Evolutionary conservation across 2,888 invertebrate genomes (phyloP), one percentile per base, ranked within the genome.

Genomic region (Hypena proboscidalis): DNA sequence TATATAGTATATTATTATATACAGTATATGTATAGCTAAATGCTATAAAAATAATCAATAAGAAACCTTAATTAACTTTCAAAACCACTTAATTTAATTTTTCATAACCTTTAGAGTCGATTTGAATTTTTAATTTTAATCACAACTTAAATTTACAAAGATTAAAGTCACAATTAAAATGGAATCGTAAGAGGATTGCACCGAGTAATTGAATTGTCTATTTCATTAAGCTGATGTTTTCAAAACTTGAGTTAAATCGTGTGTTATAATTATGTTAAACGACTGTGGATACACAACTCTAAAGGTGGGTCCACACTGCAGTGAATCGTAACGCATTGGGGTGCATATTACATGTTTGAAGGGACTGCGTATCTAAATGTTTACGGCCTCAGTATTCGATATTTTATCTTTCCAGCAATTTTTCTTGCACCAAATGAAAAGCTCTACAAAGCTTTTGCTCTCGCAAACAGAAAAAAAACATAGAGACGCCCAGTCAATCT

Each of bases 401-500:
- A n/a, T n/a, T n/a, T n/a, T n/a, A n/a, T n/a, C n/a, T n/a, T n/a
- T n/a, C n/a, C n/a, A n/a, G n/a, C n/a, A n/a, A n/a, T n/a, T n/a
- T n/a, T n/a, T n/a, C n/a, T n/a, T n/a, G n/a, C 83, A 83, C 84
- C 85, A 77, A 88, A 89, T 89, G 88, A 85, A 85, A 83, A 84
- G 77, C 81, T 80, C 74, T 50, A 61, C 42, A 50, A 50, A 61
- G 74, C 70, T 70, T 58, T 62, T 46, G 62, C 70, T 60, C 65
- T 60, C 66, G 69, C 82, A 74, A 80, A 82, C 83, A 83, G 81
- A 89, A 86, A 88, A 87, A 85, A 77, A 74, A 67, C 46, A 54
- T 58, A 78, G 78, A 77, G 86, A 87, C 90, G 87, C 90, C 90
- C 90, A 90, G 89, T 89, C 90, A 87, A 90, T 90, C 85, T 86